A percentile compares a stretch with the other conserved stretches of the same genome.
phyloP scores from a whole-genome alignment of 2,113 vertebrate genomes.

The Gulo gulo region DNA sequence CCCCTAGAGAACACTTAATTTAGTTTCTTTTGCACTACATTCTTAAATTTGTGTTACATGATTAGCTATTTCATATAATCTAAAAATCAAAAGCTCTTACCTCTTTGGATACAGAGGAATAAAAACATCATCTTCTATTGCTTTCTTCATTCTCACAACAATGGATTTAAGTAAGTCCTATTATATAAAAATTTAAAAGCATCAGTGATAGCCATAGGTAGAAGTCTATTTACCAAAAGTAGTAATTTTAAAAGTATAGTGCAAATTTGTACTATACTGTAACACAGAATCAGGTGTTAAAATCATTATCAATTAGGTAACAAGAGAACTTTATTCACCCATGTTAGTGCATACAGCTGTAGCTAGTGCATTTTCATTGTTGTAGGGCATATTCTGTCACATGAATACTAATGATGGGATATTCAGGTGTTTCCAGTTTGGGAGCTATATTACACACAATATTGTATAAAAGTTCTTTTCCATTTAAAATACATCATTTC shows the following conservation, averaged over 20 bases:
- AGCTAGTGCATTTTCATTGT: background rate
- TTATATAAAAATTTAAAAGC: constrained; percentile 42
- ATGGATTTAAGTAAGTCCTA: constrained; percentile 87
- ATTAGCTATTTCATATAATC: background rate
- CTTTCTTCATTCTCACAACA: constrained; percentile 86
- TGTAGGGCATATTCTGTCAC: background rate
- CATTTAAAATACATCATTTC: background rate
- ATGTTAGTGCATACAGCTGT: background rate
- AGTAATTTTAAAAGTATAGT: background rate
- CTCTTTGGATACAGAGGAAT: constrained; percentile 91
- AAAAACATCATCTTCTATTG: constrained; percentile 94
- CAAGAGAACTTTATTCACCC: background rate
- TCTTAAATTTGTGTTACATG: background rate
- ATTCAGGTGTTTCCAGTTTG: background rate
- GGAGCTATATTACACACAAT: background rate
- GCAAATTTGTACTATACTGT: background rate
- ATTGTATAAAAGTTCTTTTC: background rate
- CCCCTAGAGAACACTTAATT: background rate
- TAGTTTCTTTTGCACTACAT: background rate
- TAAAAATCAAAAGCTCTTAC: constrained; percentile 63
- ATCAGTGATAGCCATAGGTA: background rate
- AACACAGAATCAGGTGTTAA: background rate
- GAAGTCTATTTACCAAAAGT: background rate
- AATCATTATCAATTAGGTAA: background rate
- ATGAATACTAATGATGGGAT: background rate